Conservation (phyloP, 2,113 vertebrate genomes). For the Diphyllodes magnificus region DNA sequence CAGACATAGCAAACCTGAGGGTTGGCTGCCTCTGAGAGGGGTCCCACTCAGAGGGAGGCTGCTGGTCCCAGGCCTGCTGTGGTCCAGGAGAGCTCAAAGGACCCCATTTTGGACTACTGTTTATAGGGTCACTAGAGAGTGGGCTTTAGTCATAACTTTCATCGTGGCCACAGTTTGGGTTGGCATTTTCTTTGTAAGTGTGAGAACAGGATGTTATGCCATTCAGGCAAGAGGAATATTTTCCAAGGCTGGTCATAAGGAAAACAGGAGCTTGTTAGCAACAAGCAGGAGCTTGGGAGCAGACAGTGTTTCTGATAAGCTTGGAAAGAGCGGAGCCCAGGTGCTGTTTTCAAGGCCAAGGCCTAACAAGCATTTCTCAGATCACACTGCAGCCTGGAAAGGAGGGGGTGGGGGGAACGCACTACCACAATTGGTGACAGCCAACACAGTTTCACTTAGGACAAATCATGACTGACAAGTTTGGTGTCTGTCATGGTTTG, state of each 20-base stretch:
- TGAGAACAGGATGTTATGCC: not conserved
- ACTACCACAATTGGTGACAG: not conserved
- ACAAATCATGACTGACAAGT: not conserved
- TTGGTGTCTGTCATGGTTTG: not conserved
- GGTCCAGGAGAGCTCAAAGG: not conserved
- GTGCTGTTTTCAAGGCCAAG: not conserved
- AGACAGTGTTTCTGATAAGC: not conserved
- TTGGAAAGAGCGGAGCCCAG: fast-evolving
- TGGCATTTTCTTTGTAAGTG: not conserved
- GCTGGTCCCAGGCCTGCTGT: not conserved
- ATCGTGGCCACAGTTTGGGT: not conserved
- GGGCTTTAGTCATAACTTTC: not conserved
- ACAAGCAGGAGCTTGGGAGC: not conserved
- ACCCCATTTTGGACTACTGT: not conserved
- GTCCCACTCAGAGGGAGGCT: not conserved
- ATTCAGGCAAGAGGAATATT: not conserved
- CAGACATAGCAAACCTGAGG: not conserved
- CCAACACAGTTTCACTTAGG: not conserved
- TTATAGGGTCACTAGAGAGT: not conserved
- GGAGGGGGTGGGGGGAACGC: not conserved
- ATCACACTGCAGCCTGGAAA: not conserved
- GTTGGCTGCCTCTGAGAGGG: not conserved
- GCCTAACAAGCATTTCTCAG: not conserved
- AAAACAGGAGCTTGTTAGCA: not conserved
- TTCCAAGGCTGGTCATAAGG: not conserved